Percentiles rank a stretch among this genome's conserved stretches.
Conservation (phyloP, 2,888 invertebrate genomes). For the Ceriagrion tenellum region DNA sequence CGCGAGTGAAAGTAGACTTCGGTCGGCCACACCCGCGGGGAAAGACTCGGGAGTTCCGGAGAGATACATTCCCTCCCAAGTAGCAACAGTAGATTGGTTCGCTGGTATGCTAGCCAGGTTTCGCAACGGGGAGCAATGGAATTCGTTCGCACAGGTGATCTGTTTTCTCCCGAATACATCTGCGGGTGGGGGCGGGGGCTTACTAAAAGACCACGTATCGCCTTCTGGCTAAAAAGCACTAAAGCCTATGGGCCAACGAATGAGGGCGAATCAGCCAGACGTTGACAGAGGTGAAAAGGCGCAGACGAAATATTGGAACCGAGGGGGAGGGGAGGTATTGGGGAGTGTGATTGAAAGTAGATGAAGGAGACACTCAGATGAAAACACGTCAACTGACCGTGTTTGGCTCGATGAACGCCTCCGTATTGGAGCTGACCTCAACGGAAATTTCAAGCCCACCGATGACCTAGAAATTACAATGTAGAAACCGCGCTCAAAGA, state of each 20-base stretch:
- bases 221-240: background rate
- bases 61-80: background rate
- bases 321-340: background rate
- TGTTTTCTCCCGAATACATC: background rate
- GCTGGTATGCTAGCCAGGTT: background rate
- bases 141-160: background rate
- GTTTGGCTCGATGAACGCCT: background rate
- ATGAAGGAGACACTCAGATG: background rate
- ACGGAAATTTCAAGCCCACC: background rate
- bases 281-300: no score
- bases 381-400: background rate
- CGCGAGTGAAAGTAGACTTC: conserved; percentile 37
- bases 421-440: background rate
- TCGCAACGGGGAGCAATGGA: background rate
- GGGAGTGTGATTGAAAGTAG: background rate
- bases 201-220: background rate
- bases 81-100: background rate
- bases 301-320: no score
- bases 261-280: background rate
- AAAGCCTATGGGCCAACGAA: background rate
- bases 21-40: conserved; percentile 6
- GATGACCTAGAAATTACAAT: background rate
- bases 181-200: background rate
- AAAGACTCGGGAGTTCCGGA: background rate
- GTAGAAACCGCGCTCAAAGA: no score